A percentile compares a stretch with the other conserved stretches of the same genome.
Conservation (phyloP, 2,888 invertebrate genomes). For the Mycogona germanica region DNA sequence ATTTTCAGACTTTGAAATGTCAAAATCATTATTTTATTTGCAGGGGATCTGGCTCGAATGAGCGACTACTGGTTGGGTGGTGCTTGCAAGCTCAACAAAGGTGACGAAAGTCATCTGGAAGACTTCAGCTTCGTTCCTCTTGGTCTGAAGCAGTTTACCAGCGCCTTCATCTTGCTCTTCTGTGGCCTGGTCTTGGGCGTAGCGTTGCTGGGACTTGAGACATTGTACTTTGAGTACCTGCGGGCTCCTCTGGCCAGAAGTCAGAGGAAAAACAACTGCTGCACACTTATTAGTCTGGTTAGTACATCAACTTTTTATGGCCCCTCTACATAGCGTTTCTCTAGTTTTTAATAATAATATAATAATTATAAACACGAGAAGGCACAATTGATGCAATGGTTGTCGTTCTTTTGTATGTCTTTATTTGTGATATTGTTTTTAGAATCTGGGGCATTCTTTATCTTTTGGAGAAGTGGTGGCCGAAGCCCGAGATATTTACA, state of each 20-base stretch:
- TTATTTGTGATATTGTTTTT: too few relatives aligned
- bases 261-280: too few relatives aligned
- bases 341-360: too few relatives aligned
- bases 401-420: too few relatives aligned
- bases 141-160: constrained; percentile 90
- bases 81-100: constrained; percentile 81
- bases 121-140: constrained; percentile 81
- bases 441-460: too few relatives aligned
- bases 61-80: constrained; percentile 93
- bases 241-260: constrained; percentile 64
- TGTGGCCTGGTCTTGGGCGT: constrained; percentile 86
- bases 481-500: too few relatives aligned
- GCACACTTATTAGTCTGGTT: constrained; percentile 90
- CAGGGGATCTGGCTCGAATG: constrained; percentile 84
- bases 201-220: constrained; percentile 73
- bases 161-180: constrained; percentile 89
- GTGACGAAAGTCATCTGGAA: constrained; percentile 64
- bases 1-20: too few relatives aligned
- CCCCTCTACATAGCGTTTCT: too few relatives aligned
- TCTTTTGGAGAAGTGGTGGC: too few relatives aligned
- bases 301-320: too few relatives aligned
- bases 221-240: constrained; percentile 89
- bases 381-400: too few relatives aligned
- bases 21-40: constrained; percentile 11
- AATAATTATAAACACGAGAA: too few relatives aligned